phyloP scores from a whole-genome alignment of 2,888 invertebrate genomes.

The Camponotus fellah region DNA sequence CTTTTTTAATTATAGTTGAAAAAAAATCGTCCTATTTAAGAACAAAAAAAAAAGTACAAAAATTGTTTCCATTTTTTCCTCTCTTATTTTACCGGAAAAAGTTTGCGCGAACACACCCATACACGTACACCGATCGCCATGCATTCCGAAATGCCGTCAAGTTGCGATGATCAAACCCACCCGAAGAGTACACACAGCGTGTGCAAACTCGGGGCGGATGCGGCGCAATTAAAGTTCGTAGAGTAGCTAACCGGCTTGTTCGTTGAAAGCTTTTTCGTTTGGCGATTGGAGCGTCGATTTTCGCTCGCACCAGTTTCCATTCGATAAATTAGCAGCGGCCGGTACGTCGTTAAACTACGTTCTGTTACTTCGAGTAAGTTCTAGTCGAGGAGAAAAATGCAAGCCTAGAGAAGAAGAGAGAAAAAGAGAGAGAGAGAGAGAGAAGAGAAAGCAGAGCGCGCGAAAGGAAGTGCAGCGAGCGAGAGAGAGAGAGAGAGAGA shows the following conservation, averaged over 20 bases:
- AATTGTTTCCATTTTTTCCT: neutral
- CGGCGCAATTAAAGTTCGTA: conserved; percentile 52
- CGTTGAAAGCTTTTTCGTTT: conserved; percentile 48
- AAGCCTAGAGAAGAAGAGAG: neutral
- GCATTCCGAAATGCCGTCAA: conserved; percentile 20
- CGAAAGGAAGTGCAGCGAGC: conserved; percentile 28
- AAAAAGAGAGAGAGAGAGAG: conserved; percentile 9
- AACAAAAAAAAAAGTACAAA: neutral
- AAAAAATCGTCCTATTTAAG: neutral
- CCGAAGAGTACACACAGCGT: conserved; percentile 27
- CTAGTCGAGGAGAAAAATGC: conserved; percentile 34
- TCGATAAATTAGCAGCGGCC: conserved; percentile 67
- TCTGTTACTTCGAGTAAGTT: conserved; percentile 55
- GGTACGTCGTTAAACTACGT: conserved; percentile 53
- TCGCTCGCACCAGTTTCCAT: conserved; percentile 63
- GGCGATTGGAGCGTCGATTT: conserved; percentile 51
- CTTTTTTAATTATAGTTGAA: neutral
- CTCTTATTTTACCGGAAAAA: neutral
- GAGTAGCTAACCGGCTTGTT: conserved; percentile 48
- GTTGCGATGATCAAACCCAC: conserved; percentile 37
- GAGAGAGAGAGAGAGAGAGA: conserved; percentile 5
- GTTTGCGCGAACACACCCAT: neutral
- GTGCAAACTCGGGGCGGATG: conserved; percentile 41
- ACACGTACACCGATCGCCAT: neutral
- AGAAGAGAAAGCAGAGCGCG: conserved; percentile 16